Conservation (phyloP, 2,888 invertebrate genomes). For the Muscina levida region DNA sequence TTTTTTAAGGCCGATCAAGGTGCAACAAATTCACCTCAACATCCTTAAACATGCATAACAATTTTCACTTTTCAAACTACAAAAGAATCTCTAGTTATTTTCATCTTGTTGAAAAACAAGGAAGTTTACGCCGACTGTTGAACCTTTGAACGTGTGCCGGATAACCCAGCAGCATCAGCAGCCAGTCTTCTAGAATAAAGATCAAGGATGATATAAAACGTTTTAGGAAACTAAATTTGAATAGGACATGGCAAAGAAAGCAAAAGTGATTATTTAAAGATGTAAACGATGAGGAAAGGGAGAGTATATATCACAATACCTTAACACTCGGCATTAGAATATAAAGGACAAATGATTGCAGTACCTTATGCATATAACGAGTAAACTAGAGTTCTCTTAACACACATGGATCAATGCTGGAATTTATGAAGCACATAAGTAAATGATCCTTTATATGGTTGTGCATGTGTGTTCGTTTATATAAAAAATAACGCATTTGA, state of each 20-base stretch:
- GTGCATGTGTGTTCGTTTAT: constrained; percentile 11
- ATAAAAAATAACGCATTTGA: constrained; percentile 16
- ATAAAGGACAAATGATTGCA: background rate
- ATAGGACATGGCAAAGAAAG: background rate
- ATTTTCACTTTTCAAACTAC: constrained; percentile 14
- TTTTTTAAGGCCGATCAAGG: constrained; percentile 50
- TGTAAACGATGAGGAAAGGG: constrained; percentile 14
- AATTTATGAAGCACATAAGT: too few species aligned
- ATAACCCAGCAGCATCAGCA: constrained; percentile 47
- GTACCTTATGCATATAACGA: constrained; percentile 58
- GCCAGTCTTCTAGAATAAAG: background rate
- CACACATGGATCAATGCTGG: too few species aligned
- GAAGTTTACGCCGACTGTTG: constrained; percentile 48
- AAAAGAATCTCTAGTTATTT: background rate
- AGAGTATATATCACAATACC: constrained; percentile 9
- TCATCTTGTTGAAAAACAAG: constrained; percentile 19
- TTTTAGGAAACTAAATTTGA: background rate
- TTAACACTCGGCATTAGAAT: constrained; percentile 37
- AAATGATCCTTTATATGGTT: too few species aligned
- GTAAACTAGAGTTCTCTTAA: too few species aligned
- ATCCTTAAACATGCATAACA: constrained; percentile 56
- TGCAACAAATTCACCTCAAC: constrained; percentile 62
- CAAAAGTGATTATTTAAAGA: constrained; percentile 54
- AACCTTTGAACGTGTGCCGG: constrained; percentile 59
- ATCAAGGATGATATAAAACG: background rate